Conservation (phyloP, 23 tunicate species). For the Styela clava region DNA sequence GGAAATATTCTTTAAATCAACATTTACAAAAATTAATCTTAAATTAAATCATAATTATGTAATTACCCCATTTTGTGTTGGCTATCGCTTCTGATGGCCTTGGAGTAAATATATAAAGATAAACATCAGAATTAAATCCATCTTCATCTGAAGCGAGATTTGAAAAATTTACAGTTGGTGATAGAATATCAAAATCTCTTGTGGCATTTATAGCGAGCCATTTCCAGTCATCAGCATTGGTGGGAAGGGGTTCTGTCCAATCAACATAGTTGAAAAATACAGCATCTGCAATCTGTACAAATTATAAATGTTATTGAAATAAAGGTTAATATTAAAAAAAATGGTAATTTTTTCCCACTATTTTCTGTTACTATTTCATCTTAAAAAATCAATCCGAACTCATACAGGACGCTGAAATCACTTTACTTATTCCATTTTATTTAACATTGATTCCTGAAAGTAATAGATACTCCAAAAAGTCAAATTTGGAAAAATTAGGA, state of each 20-base stretch:
- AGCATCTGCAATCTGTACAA: conserved; percentile 13
- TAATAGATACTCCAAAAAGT: too few species aligned
- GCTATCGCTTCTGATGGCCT: conserved; percentile 16
- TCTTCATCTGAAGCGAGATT: conserved; percentile 2
- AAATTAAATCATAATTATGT: too few species aligned
- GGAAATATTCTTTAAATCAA: too few species aligned
- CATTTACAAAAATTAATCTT: too few species aligned
- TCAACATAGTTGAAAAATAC: conserved; percentile 12
- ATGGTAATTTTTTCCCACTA: too few species aligned
- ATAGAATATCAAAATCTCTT: conserved; percentile 4
- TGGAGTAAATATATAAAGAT: not conserved
- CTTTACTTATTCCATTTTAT: too few species aligned
- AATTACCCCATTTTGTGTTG: conserved; percentile 11
- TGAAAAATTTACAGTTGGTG: conserved; percentile 2
- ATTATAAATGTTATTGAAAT: not conserved
- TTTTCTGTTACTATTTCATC: too few species aligned
- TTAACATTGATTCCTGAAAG: too few species aligned
- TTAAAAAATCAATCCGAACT: too few species aligned
- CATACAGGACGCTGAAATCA: too few species aligned
- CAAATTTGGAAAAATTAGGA: too few species aligned
- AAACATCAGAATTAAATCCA: conserved; percentile 1
- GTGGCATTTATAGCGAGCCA: conserved; percentile 1
- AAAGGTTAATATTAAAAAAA: not conserved
- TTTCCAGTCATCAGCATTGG: conserved; percentile 14
- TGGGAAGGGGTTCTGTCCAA: conserved; percentile 7